Evolutionary conservation across 2,888 invertebrate species (phyloP).

Genomic region (Cantharis rufa): DNA sequence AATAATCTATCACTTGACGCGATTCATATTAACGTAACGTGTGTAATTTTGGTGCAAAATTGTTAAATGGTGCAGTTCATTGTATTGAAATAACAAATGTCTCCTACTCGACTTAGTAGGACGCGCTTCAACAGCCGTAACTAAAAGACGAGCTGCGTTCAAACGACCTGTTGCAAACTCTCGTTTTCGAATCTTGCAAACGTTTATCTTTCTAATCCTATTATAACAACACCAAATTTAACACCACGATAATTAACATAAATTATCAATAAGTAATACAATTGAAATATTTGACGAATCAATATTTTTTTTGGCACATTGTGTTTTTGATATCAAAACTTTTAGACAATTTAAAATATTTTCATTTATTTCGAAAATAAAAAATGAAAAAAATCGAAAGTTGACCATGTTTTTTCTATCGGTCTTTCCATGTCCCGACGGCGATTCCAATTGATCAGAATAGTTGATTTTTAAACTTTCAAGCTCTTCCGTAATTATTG

Average conservation of each 20-base stretch:
- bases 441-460: neutral
- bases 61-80: constrained; percentile 55
- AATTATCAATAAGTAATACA: constrained; percentile 8
- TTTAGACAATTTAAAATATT: neutral
- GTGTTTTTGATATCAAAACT: neutral
- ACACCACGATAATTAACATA: constrained; percentile 19
- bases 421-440: neutral
- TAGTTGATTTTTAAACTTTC: too few species aligned
- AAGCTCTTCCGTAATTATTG: too few species aligned
- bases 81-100: constrained; percentile 56
- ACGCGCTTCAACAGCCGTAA: constrained; percentile 26
- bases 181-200: constrained; percentile 25
- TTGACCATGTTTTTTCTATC: neutral
- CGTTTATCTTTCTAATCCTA: constrained; percentile 30
- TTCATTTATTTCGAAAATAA: neutral
- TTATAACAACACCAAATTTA: constrained; percentile 28
- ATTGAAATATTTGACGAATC: neutral
- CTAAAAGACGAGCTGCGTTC: constrained; percentile 36
- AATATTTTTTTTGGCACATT: neutral
- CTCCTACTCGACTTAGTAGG: constrained; percentile 47
- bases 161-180: constrained; percentile 35
- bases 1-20: constrained; percentile 45
- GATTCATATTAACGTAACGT: constrained; percentile 43
- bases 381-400: neutral
- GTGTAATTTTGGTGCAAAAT: constrained; percentile 54